Evolutionary conservation across 2,113 vertebrate species (phyloP).

Genomic region (Tilapia sparmanii): DNA sequence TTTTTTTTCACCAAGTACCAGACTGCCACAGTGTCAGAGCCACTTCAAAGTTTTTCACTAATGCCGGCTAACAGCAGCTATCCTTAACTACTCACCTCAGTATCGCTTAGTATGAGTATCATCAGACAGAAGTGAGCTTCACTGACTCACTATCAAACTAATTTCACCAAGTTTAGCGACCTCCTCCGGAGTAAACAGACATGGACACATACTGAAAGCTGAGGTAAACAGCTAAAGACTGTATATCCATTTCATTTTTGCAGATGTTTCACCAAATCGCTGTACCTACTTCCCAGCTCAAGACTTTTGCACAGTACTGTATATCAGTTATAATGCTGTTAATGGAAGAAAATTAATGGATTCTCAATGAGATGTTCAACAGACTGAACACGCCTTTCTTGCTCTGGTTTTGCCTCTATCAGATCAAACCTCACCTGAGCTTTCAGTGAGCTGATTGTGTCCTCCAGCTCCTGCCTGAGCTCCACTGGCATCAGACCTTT

Average conservation of each 20-base stretch:
- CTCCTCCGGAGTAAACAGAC: background rate
- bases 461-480: conserved; percentile 84
- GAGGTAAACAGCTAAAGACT: background rate
- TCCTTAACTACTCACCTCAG: background rate
- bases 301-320: background rate
- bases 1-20: background rate
- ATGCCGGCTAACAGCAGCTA: background rate
- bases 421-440: conserved; percentile 79
- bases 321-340: background rate
- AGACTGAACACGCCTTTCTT: background rate
- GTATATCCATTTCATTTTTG: background rate
- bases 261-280: background rate
- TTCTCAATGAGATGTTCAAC: background rate
- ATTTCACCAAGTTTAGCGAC: background rate
- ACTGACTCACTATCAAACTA: background rate
- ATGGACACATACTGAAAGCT: background rate
- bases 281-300: background rate
- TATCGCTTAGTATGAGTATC: background rate
- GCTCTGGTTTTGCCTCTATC: background rate
- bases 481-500: conserved; percentile 87
- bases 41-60: background rate
- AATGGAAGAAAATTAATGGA: background rate
- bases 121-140: background rate
- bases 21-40: background rate
- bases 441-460: conserved; percentile 90